A percentile compares a stretch with the other conserved stretches of the same genome.
phyloP scores from a whole-genome alignment of 2,888 invertebrate genomes.

The Drosophila pullipes region DNA sequence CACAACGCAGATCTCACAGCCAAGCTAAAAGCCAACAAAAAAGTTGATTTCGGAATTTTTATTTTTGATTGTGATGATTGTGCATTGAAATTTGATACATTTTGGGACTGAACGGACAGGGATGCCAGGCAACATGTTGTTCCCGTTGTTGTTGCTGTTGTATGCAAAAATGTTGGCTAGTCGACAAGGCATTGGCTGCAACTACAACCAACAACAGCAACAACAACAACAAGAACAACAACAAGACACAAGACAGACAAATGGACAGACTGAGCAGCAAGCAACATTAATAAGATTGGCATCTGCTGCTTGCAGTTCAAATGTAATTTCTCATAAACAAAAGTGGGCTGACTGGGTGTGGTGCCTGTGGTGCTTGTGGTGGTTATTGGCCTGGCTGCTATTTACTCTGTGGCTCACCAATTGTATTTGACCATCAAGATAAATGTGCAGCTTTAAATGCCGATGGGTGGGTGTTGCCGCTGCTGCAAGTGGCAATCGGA shows the following conservation, averaged over 20 bases:
- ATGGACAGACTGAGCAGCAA: conserved; percentile 36
- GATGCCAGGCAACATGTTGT: conserved; percentile 54
- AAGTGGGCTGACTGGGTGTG: conserved; percentile 76
- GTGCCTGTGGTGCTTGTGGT: conserved; percentile 33
- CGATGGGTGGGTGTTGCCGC: conserved; percentile 47
- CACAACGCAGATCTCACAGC: conserved; percentile 47
- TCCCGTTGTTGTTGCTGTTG: conserved; percentile 47
- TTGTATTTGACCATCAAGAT: conserved; percentile 68
- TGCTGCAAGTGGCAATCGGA: conserved; percentile 43
- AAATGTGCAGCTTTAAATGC: conserved; percentile 49
- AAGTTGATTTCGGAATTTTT: conserved; percentile 81
- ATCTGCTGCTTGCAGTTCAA: conserved; percentile 77
- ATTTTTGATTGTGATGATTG: conserved; percentile 83
- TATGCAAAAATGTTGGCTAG: conserved; percentile 79
- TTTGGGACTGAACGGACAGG: conserved; percentile 72
- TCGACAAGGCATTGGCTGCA: conserved; percentile 72
- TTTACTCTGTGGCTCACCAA: conserved; percentile 31
- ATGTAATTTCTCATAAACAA: conserved; percentile 79
- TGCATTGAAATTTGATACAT: conserved; percentile 85
- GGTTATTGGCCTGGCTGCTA: conserved; percentile 13
- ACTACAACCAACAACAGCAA: conserved; percentile 52
- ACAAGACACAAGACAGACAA: conserved; percentile 24
- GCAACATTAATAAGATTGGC: conserved; percentile 80
- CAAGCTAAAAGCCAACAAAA: conserved; percentile 47
- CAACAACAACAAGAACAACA: conserved; percentile 38